Percentiles rank a stretch among this genome's conserved stretches.
Evolutionary conservation across 2,888 invertebrate species (phyloP).

Genomic region (Ephialtes manifestator): DNA sequence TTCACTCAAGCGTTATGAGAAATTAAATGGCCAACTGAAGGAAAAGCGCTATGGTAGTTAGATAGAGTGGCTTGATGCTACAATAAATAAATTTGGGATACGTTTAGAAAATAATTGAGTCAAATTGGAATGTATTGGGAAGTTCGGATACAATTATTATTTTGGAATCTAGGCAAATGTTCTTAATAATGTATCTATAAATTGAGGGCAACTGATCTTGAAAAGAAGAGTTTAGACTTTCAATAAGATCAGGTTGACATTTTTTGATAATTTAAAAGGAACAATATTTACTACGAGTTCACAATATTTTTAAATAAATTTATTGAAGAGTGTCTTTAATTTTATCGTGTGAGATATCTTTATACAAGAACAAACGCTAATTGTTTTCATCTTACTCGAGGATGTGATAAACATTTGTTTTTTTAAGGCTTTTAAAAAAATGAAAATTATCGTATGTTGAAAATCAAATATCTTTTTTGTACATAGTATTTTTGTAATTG

Average conservation of each 20-base stretch:
- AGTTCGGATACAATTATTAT: neutral
- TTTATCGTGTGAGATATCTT: no score
- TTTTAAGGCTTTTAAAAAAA: neutral
- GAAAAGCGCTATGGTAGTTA: neutral
- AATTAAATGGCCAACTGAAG: constrained; percentile 19
- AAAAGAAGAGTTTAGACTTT: no score
- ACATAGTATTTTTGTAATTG: constrained; percentile 21
- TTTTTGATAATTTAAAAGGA: no score
- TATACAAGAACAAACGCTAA: no score
- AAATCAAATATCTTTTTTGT: constrained; percentile 5
- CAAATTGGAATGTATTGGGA: neutral
- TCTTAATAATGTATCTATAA: neutral
- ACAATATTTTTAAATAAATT: no score
- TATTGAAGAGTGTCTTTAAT: no score
- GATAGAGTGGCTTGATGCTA: neutral
- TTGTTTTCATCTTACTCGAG: no score
- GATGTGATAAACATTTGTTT: no score
- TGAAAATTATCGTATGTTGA: constrained; percentile 14
- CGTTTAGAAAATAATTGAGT: neutral
- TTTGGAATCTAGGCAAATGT: neutral
- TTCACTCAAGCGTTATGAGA: constrained; percentile 32
- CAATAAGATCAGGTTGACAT: no score
- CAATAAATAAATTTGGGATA: neutral
- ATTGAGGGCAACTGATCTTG: neutral
- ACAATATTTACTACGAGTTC: no score